phyloP scores from a whole-genome alignment of 2,888 invertebrate genomes.

The Parapristionchus giblindavisi region DNA sequence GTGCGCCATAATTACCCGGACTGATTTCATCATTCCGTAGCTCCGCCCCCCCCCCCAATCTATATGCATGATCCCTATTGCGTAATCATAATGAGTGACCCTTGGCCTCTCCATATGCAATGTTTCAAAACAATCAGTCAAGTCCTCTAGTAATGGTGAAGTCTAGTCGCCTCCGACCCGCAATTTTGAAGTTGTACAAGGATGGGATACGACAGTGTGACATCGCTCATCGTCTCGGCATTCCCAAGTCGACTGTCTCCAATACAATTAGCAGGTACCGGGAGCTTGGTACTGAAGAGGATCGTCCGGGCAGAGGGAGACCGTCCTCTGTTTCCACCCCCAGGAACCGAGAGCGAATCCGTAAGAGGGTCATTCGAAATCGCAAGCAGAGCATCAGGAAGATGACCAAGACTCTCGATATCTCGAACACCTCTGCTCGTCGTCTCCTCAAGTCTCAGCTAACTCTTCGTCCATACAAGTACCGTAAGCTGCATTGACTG shows the following conservation, averaged over 20 bases:
- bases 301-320: background rate
- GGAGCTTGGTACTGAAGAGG: background rate
- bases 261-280: background rate
- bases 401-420: background rate
- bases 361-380: background rate
- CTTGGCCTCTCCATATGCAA: background rate
- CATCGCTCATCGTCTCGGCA: background rate
- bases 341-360: background rate
- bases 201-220: background rate
- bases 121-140: background rate
- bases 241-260: background rate
- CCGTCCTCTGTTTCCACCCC: background rate
- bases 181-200: background rate
- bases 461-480: background rate
- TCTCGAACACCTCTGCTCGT: background rate
- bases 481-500: conserved; percentile 5
- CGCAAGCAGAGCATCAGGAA: background rate
- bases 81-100: conserved; percentile 1
- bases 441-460: background rate
- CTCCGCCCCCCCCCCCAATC: background rate
- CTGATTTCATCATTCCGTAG: background rate
- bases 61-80: background rate
- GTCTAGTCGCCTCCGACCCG: background rate
- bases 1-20: background rate
- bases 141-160: background rate